Evolutionary conservation across 2,888 invertebrate genomes (phyloP).

Genomic region (Odontocerum albicorne): DNA sequence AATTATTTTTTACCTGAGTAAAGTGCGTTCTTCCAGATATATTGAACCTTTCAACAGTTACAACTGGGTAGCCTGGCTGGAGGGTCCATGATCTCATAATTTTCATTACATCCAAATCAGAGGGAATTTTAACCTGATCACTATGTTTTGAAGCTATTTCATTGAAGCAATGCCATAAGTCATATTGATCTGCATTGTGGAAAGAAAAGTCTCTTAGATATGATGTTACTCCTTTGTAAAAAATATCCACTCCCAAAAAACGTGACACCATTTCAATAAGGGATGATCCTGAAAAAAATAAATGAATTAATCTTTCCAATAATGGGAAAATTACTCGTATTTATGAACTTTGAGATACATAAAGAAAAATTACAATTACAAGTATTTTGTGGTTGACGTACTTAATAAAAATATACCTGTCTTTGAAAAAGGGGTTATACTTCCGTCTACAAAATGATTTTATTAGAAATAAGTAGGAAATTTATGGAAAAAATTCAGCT

Average conservation of each 20-base stretch:
- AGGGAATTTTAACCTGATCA: no score
- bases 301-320: no score
- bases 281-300: slow-evolving; percentile 57
- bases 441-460: no score
- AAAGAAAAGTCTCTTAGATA: slow-evolving; percentile 57
- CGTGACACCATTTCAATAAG: slow-evolving; percentile 73
- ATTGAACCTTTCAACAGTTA: slow-evolving; percentile 55
- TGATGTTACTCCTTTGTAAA: slow-evolving; percentile 55
- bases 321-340: no score
- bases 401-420: no score
- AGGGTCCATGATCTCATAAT: slow-evolving; percentile 71
- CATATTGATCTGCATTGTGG: slow-evolving; percentile 61
- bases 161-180: slow-evolving; percentile 68
- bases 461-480: no score
- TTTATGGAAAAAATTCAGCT: no score
- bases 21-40: slow-evolving; percentile 44
- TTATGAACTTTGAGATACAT: no score
- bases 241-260: slow-evolving; percentile 65
- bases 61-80: slow-evolving; percentile 68
- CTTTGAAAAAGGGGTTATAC: no score
- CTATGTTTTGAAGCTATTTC: slow-evolving; percentile 45
- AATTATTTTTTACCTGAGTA: slow-evolving; percentile 44
- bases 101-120: slow-evolving; percentile 42
- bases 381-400: no score
- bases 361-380: no score